Conservation (phyloP, 2,797 vertebrate species). For the Spatula versicolor region DNA sequence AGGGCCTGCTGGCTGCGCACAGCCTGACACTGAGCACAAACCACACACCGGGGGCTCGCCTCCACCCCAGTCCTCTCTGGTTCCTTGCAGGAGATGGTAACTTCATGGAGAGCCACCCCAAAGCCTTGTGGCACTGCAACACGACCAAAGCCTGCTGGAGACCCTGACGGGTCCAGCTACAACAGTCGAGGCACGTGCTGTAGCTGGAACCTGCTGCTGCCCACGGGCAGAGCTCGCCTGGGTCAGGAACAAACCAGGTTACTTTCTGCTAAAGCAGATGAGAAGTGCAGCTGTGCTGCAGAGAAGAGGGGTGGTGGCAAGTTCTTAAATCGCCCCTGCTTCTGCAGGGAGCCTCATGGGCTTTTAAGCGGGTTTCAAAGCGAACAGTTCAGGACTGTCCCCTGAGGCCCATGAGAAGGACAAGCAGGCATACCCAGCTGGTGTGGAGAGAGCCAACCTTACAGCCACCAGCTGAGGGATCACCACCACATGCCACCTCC, state of each 20-base stretch:
- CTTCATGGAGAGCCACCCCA: too few species aligned
- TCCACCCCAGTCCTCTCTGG: too few species aligned
- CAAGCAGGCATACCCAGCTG: background rate
- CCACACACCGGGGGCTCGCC: too few species aligned
- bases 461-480: background rate
- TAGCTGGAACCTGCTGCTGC: background rate
- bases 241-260: accelerated
- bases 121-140: too few species aligned
- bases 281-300: background rate
- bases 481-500: accelerated
- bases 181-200: too few species aligned
- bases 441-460: background rate
- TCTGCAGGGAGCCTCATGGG: background rate
- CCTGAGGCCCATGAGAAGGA: background rate
- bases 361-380: background rate
- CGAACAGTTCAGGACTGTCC: accelerated
- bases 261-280: background rate
- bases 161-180: too few species aligned
- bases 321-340: background rate
- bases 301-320: background rate
- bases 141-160: too few species aligned
- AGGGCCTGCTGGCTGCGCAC: background rate
- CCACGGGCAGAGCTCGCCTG: accelerated
- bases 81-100: too few species aligned
- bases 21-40: too few species aligned